Evolutionary conservation across 2,113 vertebrate species (phyloP).

Genomic region (Fregata magnificens): DNA sequence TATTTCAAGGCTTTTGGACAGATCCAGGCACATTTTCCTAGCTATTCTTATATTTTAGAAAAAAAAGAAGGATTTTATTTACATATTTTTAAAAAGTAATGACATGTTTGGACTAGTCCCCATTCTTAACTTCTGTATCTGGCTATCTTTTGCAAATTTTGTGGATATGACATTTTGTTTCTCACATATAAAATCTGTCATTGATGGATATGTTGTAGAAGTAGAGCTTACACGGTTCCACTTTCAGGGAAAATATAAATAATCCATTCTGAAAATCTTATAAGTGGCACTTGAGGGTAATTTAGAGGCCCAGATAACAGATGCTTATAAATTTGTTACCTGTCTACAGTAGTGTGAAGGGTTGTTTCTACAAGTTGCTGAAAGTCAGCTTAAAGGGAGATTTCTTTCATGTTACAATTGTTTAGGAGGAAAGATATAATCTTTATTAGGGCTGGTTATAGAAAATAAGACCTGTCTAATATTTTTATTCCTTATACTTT

Average conservation of each 20-base stretch:
- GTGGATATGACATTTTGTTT: background rate
- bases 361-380: background rate
- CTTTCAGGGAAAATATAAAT: background rate
- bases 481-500: background rate
- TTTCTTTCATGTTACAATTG: background rate
- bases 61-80: background rate
- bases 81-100: rapidly evolving
- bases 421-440: background rate
- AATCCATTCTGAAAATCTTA: background rate
- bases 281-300: background rate
- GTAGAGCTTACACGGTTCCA: background rate
- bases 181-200: background rate
- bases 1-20: background rate
- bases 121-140: background rate
- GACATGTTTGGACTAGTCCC: rapidly evolving
- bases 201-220: background rate
- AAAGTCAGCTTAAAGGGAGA: background rate
- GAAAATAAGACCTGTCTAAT: background rate
- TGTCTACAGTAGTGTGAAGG: background rate
- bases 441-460: background rate
- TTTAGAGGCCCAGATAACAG: background rate
- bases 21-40: background rate
- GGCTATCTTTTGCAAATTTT: background rate
- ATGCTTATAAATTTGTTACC: background rate
- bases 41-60: background rate